phyloP scores from a whole-genome alignment of 1,140 invertebrate genomes.

The Zaprionus kolodkinae region DNA sequence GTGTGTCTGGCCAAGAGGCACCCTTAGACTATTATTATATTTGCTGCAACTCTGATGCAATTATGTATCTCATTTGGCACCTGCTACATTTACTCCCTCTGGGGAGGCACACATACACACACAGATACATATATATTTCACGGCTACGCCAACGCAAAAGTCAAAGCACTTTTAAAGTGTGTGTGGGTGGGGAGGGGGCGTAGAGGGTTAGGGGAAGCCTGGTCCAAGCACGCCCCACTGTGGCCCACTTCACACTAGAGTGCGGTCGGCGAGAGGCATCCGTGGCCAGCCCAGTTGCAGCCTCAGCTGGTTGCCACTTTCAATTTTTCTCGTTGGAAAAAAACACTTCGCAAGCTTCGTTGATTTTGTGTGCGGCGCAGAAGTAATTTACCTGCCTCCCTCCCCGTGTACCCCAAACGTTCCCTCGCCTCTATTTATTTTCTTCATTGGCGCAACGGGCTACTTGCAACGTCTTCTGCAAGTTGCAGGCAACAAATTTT shows the following conservation, averaged over 20 bases:
- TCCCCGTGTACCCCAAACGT: slow-evolving; percentile 32
- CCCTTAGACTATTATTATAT: slow-evolving; percentile 45
- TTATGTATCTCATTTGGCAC: slow-evolving; percentile 17
- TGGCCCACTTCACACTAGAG: slow-evolving; percentile 74
- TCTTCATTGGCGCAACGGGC: slow-evolving; percentile 8
- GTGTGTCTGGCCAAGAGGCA: slow-evolving; percentile 4
- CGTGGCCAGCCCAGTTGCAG: slow-evolving; percentile 51
- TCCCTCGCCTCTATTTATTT: slow-evolving; percentile 52
- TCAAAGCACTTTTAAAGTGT: slow-evolving; percentile 58
- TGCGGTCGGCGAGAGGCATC: slow-evolving; percentile 52
- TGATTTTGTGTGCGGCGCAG: slow-evolving; percentile 48
- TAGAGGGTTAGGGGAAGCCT: neutral
- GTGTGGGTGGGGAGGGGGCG: neutral
- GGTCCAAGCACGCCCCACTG: slow-evolving; percentile 23
- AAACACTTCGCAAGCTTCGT: slow-evolving; percentile 76
- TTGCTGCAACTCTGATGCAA: slow-evolving; percentile 53
- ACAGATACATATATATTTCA: slow-evolving; percentile 23
- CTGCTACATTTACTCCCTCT: neutral
- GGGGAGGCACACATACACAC: neutral
- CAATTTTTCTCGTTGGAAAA: slow-evolving; percentile 57
- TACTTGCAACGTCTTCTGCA: slow-evolving; percentile 32
- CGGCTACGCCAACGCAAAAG: slow-evolving; percentile 43
- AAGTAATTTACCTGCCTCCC: slow-evolving; percentile 29
- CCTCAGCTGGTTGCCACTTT: slow-evolving; percentile 63
- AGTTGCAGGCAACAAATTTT: slow-evolving; percentile 75